Base-by-base conservation (phyloP, 2,888 invertebrate genomes). In the Drosophila incognita region DNA sequence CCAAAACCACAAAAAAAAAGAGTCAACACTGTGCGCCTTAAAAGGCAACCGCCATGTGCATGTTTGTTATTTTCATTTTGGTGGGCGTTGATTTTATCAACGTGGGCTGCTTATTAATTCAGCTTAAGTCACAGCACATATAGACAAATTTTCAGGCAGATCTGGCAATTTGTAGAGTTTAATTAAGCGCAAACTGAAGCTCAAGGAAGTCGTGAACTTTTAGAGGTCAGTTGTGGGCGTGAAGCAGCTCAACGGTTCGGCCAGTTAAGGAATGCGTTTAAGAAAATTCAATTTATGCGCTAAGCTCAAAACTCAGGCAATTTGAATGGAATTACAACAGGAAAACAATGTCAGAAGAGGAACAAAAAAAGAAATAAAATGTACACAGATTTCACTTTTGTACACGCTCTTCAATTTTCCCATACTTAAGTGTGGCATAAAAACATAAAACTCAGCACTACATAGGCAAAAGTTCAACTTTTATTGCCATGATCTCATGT, bases 91-190 rank as follows among this genome's bases (percentile, higher is more conserved):
- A 40, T 59, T 72, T 79, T 79, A 83, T 83, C 74, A 57, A 63
- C 69, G 85, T 89, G 66, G 85, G 89, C 72, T 66, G 74, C 31
- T 56, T 74, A 81, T 81, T 72, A 87, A 85, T 83, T 76, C 68
- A 52, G 61, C 60, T 81, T 49, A 59, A 72, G 56, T 66, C 73
- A 35, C 46, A 66, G 49, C 38, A 21, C 7, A 40, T 66, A 64
- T 49, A 38, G 51, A 48, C 48, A 27, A 60, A 66, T 35, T 61
- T 49, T 36, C 10, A 49, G 53, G 33, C 46, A 59, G 48, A 56
- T 66, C 59, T 67, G 57, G 49, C 51, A 82, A 79, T 57, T 73
- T 71, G 71, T 61, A 53, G 56, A 48, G 31, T 69, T 80, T 78
- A 84, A 84, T 86, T 86, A 86, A 79, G 76, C 71, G 86, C 74